These are phyloP conservation scores for Folsomia manolachei DNA, from an alignment of 2,888 invertebrate genomes.

Conservation along the genomic window DNA sequence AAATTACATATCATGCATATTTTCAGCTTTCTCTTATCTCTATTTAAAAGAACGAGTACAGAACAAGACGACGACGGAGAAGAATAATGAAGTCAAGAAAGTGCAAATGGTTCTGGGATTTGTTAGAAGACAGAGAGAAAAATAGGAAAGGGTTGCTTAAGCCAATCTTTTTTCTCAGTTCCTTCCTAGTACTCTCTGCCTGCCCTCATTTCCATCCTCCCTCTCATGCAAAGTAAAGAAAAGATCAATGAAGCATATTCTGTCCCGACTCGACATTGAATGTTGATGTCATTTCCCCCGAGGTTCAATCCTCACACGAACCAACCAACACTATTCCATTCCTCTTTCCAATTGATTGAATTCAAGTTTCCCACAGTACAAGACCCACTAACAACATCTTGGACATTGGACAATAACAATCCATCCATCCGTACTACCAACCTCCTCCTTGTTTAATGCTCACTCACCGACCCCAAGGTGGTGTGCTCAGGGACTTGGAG, in stretches of 20 bases:
- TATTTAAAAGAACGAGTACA: no score
- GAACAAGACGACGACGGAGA: no score
- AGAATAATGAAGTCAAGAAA: neutral
- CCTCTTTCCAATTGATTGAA: constrained; percentile 34
- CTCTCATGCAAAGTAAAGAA: neutral
- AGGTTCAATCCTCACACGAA: constrained; percentile 42
- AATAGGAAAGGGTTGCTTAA: constrained; percentile 1
- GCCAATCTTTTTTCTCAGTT: no score
- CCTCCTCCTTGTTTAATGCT: no score
- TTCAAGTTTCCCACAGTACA: constrained; percentile 1
- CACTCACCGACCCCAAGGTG: neutral
- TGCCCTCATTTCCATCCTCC: no score
- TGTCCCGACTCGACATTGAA: constrained; percentile 25
- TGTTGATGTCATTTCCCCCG: constrained; percentile 45
- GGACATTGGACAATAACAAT: neutral
- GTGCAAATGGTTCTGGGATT: neutral
- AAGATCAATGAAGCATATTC: constrained; percentile 44
- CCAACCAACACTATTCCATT: constrained; percentile 18
- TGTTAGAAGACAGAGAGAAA: constrained; percentile 14
- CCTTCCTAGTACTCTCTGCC: no score
- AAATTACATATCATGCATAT: no score
- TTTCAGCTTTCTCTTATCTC: no score
- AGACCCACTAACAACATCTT: neutral
- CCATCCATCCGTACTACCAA: neutral
- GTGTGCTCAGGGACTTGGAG: neutral